Conservation (phyloP, 2,797 vertebrate genomes). For the Sebastes itinus region DNA sequence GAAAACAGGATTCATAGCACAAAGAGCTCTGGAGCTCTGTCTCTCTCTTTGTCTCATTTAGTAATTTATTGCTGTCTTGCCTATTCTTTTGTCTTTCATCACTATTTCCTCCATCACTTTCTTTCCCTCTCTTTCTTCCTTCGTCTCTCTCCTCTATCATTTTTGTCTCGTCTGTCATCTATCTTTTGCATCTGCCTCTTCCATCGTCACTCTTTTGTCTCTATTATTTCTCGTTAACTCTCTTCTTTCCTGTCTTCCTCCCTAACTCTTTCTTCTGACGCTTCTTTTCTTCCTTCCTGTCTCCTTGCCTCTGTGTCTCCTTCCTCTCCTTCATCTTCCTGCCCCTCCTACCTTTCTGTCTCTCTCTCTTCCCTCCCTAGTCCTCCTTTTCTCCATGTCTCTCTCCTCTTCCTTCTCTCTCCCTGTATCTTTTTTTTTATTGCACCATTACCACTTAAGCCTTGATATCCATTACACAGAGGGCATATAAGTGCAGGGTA, state of each 20-base stretch:
- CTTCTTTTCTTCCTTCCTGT: conserved; percentile 9
- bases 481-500: conserved; percentile 79
- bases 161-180: neutral
- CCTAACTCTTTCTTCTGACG: neutral
- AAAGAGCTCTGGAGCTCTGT: conserved; percentile 14
- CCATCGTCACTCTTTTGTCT: conserved; percentile 24
- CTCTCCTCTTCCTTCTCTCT: conserved; percentile 39
- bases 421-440: conserved; percentile 72
- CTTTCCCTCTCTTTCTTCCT: neutral
- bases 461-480: conserved; percentile 80
- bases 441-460: conserved; percentile 81
- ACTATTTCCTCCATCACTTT: neutral
- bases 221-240: conserved; percentile 26
- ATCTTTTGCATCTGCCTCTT: conserved; percentile 9
- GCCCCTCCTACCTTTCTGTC: conserved; percentile 41
- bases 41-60: neutral
- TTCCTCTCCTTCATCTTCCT: conserved; percentile 36
- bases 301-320: conserved; percentile 34
- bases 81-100: neutral
- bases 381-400: conserved; percentile 25
- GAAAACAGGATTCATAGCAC: conserved; percentile 14
- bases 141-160: neutral
- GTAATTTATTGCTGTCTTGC: no score
- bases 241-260: neutral
- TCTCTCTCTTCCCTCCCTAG: conserved; percentile 9